Conservation (phyloP, 2,797 vertebrate genomes). For the Falco cherrug region DNA sequence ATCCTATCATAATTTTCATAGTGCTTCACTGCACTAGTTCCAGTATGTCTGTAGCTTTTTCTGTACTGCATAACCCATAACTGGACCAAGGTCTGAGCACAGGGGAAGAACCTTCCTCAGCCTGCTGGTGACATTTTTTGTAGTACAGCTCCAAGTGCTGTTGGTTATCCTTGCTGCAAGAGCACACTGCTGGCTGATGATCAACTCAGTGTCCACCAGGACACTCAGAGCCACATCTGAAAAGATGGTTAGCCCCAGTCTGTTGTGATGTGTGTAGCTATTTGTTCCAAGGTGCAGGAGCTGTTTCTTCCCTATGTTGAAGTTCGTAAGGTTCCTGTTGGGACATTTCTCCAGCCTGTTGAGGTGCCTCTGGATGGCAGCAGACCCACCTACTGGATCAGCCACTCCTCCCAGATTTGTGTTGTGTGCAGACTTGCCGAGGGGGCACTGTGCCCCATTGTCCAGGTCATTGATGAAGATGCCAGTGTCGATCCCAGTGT, state of each 20-base stretch:
- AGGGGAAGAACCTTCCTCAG: background rate
- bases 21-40: background rate
- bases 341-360: background rate
- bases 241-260: background rate
- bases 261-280: background rate
- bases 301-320: background rate
- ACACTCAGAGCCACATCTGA: background rate
- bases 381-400: background rate
- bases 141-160: background rate
- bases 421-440: background rate
- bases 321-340: background rate
- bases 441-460: accelerated
- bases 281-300: background rate
- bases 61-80: background rate
- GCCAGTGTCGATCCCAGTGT: background rate
- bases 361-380: background rate
- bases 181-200: background rate
- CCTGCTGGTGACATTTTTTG: background rate
- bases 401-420: background rate
- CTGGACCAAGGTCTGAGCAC: background rate
- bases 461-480: background rate
- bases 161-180: background rate
- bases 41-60: background rate
- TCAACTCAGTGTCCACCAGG: background rate
- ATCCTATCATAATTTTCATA: background rate